Conservation (phyloP, 2,888 invertebrate genomes). For the Diloba caeruleocephala region DNA sequence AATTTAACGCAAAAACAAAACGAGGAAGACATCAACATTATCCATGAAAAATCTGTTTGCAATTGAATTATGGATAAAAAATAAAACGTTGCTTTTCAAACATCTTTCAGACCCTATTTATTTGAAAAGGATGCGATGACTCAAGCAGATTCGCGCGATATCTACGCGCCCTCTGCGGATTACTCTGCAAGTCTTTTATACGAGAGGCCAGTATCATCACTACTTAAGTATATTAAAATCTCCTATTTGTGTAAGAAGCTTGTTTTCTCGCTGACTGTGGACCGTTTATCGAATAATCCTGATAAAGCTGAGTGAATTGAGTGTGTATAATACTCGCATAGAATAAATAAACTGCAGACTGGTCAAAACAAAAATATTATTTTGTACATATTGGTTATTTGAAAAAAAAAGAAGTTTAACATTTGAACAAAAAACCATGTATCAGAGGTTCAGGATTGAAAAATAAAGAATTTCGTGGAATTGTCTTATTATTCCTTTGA, state of each 20-base stretch:
- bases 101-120: constrained; percentile 83
- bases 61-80: constrained; percentile 64
- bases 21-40: constrained; percentile 27
- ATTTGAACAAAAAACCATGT: too few species aligned
- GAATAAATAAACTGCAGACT: constrained; percentile 22
- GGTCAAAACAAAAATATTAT: background rate
- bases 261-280: constrained; percentile 82
- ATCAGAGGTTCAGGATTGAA: background rate
- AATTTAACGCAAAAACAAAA: constrained; percentile 20
- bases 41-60: constrained; percentile 41
- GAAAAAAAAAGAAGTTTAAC: constrained; percentile 6
- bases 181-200: constrained; percentile 88
- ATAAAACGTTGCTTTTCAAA: constrained; percentile 69
- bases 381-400: background rate
- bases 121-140: constrained; percentile 87
- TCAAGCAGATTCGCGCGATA: constrained; percentile 87
- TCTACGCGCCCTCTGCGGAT: constrained; percentile 84
- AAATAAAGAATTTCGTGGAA: background rate
- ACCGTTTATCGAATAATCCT: constrained; percentile 78
- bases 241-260: constrained; percentile 85
- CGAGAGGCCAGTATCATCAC: constrained; percentile 84
- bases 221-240: constrained; percentile 89
- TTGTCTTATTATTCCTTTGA: constrained; percentile 17
- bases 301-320: constrained; percentile 69
- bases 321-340: constrained; percentile 43